Base-by-base conservation (phyloP, 92 coral and sea anemone genomes). In the Siderastrea siderea region DNA sequence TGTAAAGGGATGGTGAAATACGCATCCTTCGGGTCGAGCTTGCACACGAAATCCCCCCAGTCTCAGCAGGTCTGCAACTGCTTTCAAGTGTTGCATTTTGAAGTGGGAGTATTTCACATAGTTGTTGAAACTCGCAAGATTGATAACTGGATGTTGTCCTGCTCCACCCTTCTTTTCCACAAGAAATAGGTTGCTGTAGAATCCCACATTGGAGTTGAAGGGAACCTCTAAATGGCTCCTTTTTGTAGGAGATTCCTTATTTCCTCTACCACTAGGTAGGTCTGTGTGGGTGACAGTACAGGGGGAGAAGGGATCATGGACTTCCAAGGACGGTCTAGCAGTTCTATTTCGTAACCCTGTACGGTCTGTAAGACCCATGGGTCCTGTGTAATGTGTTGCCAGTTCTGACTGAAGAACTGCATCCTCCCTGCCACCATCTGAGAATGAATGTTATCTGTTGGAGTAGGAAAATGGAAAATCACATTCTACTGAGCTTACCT, bases 71-170 rank as follows among this genome's bases (percentile, higher is more conserved):
- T 83, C 79, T 8, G 79, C 62, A 46, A 88, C 71, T 13, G 82
- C 54, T 50, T 58, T 71, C 17, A 88, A 61, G 65, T 82, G 80
- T 62, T 88, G 88, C 92, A 88, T 88, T 67, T 88, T 88, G 92
- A 88, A 88, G 72, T 88, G 88, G 43, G 16, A 50, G 47, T 54
- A 54, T 4, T 82, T 67, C 49, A 87, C 83, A 69, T 26, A 87
- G 16, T 51, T 67, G 90, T 79, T 70, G 47, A 81, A 47, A 12
- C 62, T 15, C 45, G 87, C 55, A 3, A 88, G 81, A 48, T 71
- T 76, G 44, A 87, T 60, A 5, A 81, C 81, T 43, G 87, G 91
- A 3, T 81, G 52, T 44, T 79, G 87, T n/a, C 90, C 86, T 9
- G 38, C 38, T 26, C 90, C 83, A 3, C 86, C 87, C 45, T 80